Evolutionary conservation across 2,113 vertebrate species (phyloP).

Genomic region (Notarius lentiginosus): DNA sequence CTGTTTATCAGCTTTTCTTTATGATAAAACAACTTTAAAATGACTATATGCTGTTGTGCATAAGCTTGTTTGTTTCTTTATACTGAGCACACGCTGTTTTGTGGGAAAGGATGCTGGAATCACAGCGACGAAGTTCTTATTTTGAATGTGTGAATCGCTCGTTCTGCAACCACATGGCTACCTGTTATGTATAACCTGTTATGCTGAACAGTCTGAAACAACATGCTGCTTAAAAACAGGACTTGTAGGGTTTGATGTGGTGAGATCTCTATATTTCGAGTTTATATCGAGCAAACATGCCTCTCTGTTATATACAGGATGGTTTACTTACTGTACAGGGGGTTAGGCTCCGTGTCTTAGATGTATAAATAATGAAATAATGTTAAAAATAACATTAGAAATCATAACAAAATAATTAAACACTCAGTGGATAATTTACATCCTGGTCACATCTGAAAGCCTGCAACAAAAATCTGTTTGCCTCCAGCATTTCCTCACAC

Average conservation of each 20-base stretch:
- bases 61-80: neutral
- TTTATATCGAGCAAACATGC: neutral
- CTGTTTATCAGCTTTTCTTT: neutral
- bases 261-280: neutral
- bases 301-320: neutral
- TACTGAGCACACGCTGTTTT: slow-evolving; percentile 28
- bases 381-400: neutral
- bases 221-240: slow-evolving; percentile 49
- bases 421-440: neutral
- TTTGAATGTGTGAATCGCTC: slow-evolving; percentile 58
- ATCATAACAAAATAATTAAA: neutral
- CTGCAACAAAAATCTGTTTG: neutral
- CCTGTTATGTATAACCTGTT: slow-evolving; percentile 59
- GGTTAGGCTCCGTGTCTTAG: neutral
- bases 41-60: neutral
- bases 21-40: neutral
- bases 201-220: slow-evolving; percentile 41
- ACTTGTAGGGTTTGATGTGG: neutral
- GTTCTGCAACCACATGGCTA: slow-evolving; percentile 55
- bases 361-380: neutral
- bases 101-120: slow-evolving; percentile 46
- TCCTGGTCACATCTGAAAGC: neutral
- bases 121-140: slow-evolving; percentile 44
- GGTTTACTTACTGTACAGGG: neutral
- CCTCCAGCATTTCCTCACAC: neutral